Evolutionary conservation across 2,888 invertebrate species (phyloP), one percentile per base, ranked within the genome.

Genomic region (Aleiodes alternator): DNA sequence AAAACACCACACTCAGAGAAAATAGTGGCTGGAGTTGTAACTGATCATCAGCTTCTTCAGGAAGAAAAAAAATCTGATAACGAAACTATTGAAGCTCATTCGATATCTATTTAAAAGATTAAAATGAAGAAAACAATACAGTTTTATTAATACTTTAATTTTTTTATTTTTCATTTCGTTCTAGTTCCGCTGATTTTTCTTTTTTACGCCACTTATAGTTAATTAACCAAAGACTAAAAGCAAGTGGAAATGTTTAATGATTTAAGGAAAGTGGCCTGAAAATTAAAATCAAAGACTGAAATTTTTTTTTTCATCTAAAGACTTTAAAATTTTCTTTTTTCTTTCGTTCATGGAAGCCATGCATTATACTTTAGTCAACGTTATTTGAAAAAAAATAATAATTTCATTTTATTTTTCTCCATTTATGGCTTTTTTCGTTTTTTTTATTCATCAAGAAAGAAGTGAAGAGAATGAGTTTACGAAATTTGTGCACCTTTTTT

Each of bases 1-100:
- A 84, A 82, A 59, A 82, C 77, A 16, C 78, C 81, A 48, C 76
- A 78, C 38, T 78, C 80, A 5, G 81, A 83, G 11, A 81, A 83
- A 77, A 55, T 82, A 12, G 77, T 83, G 29, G 78, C 80, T 4
- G 81, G 79, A 8, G 81, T 79, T 16, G 81, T 82, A 6, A 81
- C 69, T 72, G 72, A 73, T 50, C 77, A 80, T 12, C 43, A 59
- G 48, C 61, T 72, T 34, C 31, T 69, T 14, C 9, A 53, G 7
- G 9, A 72, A 3, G 76, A 78, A 8, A 11, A 43, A 8, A 3
- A 43, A 43, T 43, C 43, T 48, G 23, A 68, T 16, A 16, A 16
- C 4, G 50, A 50, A 48, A 68, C 50, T 14, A 48, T 68, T 68
- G 68, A 50, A 23, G 7, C 66, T 66, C 50, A 48, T 43, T 23